Base-by-base conservation (phyloP, 1,140 invertebrate genomes). In the Metaphire vulgaris region DNA sequence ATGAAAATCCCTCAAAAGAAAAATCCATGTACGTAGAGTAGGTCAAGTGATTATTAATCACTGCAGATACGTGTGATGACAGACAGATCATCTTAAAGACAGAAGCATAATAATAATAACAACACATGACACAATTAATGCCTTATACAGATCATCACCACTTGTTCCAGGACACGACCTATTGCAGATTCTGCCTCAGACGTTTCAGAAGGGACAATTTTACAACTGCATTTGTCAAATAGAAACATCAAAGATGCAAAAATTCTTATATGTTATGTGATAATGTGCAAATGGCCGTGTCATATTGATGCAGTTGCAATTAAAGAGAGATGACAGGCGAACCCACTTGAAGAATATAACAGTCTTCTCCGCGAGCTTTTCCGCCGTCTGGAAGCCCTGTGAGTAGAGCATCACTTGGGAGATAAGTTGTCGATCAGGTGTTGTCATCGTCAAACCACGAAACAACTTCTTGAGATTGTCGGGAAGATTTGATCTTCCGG, bases 371-470 rank as follows among this genome's bases (percentile, higher is more conserved):
- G 97, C 96, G 14, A 99, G 86, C 86, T 96, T 97, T 87, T 99
- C 97, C 26, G 97, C 97, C 15, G 93, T 92, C 81, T 96, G 89
- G 87, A 99, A 99, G 31, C 97, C 97, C 89, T 99, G 97, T 72
- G 96, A 98, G 89, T 99, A 99, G 74, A 99, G 88, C 95, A 99
- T 98, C 0, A 99, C 97, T 88, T 99, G 95, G 1, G 98, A 97
- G 83, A 99, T 99, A 0, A 99, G 89, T 84, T 99, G 96, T 66
- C 96, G 88, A 87, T 99, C 96, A 0, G 98, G 98, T 72, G 95
- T 94, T 1, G 96, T 99, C 98, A 99, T 99, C 30, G 98, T 97
- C 77, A 99, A 88, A 26, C 93, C 96, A 77, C 97, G 89, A 91
- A 99, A 99, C 16, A 99, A 88, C 86, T 99, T 98, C 88, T 99